These are phyloP conservation scores for Tachysurus vachellii DNA, from an alignment of 2,113 vertebrate genomes.

Conservation along the genomic window DNA sequence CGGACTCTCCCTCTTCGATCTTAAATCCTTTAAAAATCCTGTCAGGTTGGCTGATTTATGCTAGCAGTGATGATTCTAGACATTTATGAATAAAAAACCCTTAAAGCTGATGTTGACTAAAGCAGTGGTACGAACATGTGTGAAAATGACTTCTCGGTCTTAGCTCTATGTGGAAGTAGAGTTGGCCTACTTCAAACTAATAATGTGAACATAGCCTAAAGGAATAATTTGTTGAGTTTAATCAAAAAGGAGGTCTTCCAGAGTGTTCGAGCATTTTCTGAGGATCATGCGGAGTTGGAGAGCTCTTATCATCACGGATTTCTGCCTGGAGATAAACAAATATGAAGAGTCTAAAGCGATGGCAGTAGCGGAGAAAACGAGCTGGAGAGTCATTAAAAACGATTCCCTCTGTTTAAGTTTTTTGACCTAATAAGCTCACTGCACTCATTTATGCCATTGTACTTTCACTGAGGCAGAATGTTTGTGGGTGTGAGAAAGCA, in stretches of 20 bases:
- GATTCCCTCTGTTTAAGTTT: background rate
- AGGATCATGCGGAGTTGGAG: background rate
- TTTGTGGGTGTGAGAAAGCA: constrained; percentile 5
- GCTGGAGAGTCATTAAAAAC: background rate
- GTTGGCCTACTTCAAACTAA: background rate
- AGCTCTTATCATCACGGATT: background rate
- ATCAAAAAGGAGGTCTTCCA: background rate
- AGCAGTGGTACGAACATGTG: background rate
- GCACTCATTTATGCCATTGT: background rate
- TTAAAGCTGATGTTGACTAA: background rate
- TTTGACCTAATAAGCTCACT: background rate
- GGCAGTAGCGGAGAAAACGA: constrained; percentile 35
- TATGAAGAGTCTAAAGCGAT: constrained; percentile 7
- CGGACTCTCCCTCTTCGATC: background rate
- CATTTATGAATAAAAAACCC: background rate
- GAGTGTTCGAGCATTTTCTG: background rate
- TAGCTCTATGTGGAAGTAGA: background rate
- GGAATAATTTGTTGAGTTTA: background rate
- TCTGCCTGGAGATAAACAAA: background rate
- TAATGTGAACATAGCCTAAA: background rate
- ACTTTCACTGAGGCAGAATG: background rate
- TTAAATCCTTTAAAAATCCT: background rate
- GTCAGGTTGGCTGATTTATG: background rate
- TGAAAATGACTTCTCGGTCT: background rate
- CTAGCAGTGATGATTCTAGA: background rate